Evolutionary conservation across 1,140 invertebrate species (phyloP), one percentile per base, ranked within the genome.

Genomic region (Bicyclus anynana): DNA sequence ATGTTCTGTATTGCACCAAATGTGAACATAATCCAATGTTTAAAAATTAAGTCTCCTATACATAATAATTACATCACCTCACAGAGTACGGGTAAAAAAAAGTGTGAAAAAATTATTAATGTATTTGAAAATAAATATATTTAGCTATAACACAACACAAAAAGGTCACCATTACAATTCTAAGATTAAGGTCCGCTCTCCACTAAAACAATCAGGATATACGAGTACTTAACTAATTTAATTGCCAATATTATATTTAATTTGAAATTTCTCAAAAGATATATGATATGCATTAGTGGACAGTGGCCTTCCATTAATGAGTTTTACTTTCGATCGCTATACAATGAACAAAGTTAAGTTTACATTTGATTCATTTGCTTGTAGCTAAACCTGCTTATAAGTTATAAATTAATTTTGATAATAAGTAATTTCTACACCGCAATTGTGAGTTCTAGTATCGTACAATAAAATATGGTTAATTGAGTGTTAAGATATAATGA

Each of bases 1-100:
- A 87, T 87, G 84, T 86, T 82, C 80, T 80, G 80, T 87, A 87
- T 87, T 87, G 84, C 84, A 87, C 83, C 79, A 85, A 77, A 74
- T 64, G 54, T 70, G 72, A 82, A 84, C 74, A 80, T 67, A 83
- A 74, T 67, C 74, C 72, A 81, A 77, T 74, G 66, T 71, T 61
- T 58, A 71, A 66, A 75, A 72, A 71, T 68, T 75, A 74, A 65
- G 67, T 66, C 57, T 53, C 38, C 62, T 64, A 72, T 68, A 69
- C 65, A 70, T 66, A 69, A 61, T 65, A 60, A 33, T 44, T 44
- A 44, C 40, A 44, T 14, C 16, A 9, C 7, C 16, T 38, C 37
- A 38, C 16, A 38, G 37, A 38, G 37, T 38, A 38, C 16, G 13
- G 13, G 37, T 38, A 38, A 12, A 33, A 33, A 10, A 33, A 33